Evolutionary conservation across 1,140 invertebrate genomes (phyloP), one percentile per base, ranked within the genome.

Genomic region (Solenopsis fugax): DNA sequence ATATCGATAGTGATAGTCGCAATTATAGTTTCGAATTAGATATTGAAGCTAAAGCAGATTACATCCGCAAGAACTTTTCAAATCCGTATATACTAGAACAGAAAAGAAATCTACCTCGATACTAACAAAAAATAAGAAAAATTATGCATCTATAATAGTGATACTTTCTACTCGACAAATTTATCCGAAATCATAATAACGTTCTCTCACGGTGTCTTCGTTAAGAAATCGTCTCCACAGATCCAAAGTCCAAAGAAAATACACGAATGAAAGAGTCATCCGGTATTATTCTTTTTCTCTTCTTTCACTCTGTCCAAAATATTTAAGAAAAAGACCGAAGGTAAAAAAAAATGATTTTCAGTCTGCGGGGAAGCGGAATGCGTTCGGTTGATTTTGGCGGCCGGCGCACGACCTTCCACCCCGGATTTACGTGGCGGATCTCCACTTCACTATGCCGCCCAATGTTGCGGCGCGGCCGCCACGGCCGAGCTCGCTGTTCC

Each of bases 381-480:
- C 86, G 95, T 99, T 81, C 97, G 98, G 7, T 96, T 98, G 0
- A 97, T 99, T 7, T 94, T 99, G 71, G 97, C 97, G 2, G 97
- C 97, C 0, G 98, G 98, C 4, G 98, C 98, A 0, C 96, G 97
- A 88, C 96, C 98, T 16, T 97, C 97, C 0, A 97, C 97, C 0
- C 97, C 98, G 0, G 99, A 99, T 95, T 97, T 98, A 80, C 98
- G 99, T 93, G 98, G 98, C 6, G 99, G 99, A 12, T 98, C 98
- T 92, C 98, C 99, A 0, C 95, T 99, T 34, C 99, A 99, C 94
- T 99, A 99, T 95, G 99, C 99, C 0, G 98, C 99, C 24, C 99
- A 99, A 95, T 98, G 99, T 97, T 98, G 98, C 93, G 98, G 98
- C 1, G 97, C 97, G 21, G 97, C 97, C 6, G 96, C 96, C 12